A percentile compares a stretch with the other conserved stretches of the same genome.
Evolutionary conservation across 2,888 invertebrate genomes (phyloP).

Genomic region (Xestia rhomboidea): DNA sequence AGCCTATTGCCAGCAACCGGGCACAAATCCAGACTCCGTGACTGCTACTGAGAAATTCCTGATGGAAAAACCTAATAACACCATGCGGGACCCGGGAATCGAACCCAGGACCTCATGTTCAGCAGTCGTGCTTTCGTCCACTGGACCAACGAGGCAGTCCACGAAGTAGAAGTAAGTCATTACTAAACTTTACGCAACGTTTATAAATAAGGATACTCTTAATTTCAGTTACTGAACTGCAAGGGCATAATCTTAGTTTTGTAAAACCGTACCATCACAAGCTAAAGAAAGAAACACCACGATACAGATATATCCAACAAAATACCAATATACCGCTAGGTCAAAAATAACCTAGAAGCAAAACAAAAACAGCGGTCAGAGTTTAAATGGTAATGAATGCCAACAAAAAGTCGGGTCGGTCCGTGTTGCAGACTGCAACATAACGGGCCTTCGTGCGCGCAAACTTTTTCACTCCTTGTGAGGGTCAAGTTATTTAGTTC

Average conservation of each 20-base stretch:
- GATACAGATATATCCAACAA: background rate
- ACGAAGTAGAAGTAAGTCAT: background rate
- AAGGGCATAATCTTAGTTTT: background rate
- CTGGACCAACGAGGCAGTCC: background rate
- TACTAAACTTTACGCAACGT: background rate
- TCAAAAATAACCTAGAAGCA: slow-evolving; percentile 6
- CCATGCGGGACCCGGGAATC: too few species aligned
- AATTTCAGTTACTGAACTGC: background rate
- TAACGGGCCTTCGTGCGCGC: slow-evolving; percentile 54
- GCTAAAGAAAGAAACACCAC: background rate
- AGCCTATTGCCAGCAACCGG: too few species aligned
- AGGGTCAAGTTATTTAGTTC: slow-evolving; percentile 59
- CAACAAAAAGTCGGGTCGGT: slow-evolving; percentile 37
- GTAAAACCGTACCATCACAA: background rate
- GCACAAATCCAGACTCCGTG: too few species aligned
- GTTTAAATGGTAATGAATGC: slow-evolving; percentile 28
- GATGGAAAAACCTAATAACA: too few species aligned
- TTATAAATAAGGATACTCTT: background rate
- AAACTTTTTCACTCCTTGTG: slow-evolving; percentile 52
- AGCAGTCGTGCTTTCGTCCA: too few species aligned
- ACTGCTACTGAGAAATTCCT: too few species aligned
- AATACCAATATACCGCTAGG: slow-evolving; percentile 28
- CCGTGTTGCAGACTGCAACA: slow-evolving; percentile 44
- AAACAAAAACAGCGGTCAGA: slow-evolving; percentile 43
- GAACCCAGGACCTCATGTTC: too few species aligned